These are phyloP conservation scores for Tarsius wallacei DNA, from an alignment of 2,797 vertebrate species.

Conservation along the genomic window DNA sequence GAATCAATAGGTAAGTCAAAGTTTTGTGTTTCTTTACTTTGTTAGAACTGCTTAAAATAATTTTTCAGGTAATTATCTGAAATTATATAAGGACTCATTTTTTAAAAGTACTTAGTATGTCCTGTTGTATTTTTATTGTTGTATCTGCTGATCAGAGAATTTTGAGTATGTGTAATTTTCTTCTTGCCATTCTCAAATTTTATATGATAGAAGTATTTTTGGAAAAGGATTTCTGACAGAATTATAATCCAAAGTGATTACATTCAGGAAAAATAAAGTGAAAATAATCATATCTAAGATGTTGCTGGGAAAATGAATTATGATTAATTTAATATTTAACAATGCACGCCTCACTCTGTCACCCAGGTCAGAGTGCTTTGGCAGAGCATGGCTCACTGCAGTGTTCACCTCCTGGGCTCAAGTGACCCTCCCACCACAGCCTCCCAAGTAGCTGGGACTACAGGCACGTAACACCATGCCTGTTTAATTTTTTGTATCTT, in stretches of 20 bases:
- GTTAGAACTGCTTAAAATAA: conserved; percentile 47
- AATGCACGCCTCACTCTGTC: neutral
- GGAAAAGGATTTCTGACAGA: neutral
- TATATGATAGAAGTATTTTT: conserved; percentile 9
- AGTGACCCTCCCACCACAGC: too few relatives aligned
- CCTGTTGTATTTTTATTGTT: neutral
- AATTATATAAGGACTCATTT: conserved; percentile 23
- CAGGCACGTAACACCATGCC: too few relatives aligned
- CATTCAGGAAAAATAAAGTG: neutral
- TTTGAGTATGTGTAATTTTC: conserved; percentile 28
- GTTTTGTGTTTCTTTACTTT: conserved; percentile 57
- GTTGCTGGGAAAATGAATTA: neutral
- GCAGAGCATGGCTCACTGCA: too few relatives aligned
- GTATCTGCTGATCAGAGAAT: neutral
- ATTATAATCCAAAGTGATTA: conserved; percentile 49
- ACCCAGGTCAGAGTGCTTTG: too few relatives aligned
- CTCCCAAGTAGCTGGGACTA: too few relatives aligned
- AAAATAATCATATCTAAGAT: conserved; percentile 4
- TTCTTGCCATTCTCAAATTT: conserved; percentile 41
- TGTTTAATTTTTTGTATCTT: too few relatives aligned
- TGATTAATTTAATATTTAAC: neutral
- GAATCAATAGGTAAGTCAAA: conserved; percentile 94
- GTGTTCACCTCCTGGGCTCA: too few relatives aligned
- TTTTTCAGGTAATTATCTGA: neutral
- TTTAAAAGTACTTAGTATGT: neutral